A percentile compares a stretch with the other conserved stretches of the same genome.
phyloP scores from a whole-genome alignment of 1,140 invertebrate genomes.

The Epicauta chinensis region DNA sequence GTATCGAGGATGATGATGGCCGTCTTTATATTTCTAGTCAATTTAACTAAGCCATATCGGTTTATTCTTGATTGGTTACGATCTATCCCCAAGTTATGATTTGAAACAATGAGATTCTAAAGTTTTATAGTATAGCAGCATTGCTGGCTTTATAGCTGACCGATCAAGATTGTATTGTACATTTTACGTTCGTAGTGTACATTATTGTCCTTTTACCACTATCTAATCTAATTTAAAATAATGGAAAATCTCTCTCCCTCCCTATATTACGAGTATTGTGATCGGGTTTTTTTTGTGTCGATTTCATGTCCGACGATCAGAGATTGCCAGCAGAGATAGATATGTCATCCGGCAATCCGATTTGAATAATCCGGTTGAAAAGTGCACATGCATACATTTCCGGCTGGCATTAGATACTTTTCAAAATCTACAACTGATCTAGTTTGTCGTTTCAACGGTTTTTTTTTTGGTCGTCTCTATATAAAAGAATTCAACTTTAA shows the following conservation, averaged over 20 bases:
- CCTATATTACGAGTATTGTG: too few species aligned
- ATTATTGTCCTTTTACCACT: constrained; percentile 3
- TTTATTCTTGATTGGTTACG: constrained; percentile 21
- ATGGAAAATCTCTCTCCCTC: too few species aligned
- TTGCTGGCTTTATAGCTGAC: constrained; percentile 13
- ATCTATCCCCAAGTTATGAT: constrained; percentile 19
- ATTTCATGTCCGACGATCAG: too few species aligned
- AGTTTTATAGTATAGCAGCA: constrained; percentile 13
- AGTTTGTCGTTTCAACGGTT: too few species aligned
- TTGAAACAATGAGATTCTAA: constrained; percentile 18
- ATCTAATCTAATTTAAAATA: constrained; percentile 8
- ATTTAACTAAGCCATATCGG: constrained; percentile 23
- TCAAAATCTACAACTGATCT: not conserved
- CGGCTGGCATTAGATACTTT: not conserved
- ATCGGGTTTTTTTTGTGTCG: too few species aligned
- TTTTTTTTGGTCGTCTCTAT: too few species aligned
- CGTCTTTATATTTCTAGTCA: constrained; percentile 22
- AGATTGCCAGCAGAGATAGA: not conserved
- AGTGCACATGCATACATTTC: constrained; percentile 14
- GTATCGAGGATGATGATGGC: not conserved
- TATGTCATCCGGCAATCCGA: constrained; percentile 15
- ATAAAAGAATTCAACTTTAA: too few species aligned
- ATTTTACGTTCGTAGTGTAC: constrained; percentile 9
- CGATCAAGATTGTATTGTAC: constrained; percentile 8
- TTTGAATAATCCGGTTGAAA: constrained; percentile 14